Conservation (phyloP, 2,113 vertebrate genomes). For the Eupsittula cactorum region DNA sequence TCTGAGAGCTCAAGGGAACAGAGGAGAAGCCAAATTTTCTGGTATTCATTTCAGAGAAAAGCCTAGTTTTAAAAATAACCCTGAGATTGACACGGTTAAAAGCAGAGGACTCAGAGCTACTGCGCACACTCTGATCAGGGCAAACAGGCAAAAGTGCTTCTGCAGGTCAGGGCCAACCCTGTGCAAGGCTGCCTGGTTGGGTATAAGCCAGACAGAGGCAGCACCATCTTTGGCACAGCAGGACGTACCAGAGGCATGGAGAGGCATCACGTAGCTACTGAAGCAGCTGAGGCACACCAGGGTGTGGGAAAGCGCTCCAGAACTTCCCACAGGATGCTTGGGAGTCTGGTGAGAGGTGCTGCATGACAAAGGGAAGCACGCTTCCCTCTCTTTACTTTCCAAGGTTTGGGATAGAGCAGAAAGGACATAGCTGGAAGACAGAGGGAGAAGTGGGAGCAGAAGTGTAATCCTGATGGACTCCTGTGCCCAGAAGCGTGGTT, state of each 20-base stretch:
- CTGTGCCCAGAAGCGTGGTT: not conserved
- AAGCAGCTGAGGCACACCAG: not conserved
- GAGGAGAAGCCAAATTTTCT: not conserved
- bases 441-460: not conserved
- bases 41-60: not conserved
- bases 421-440: not conserved
- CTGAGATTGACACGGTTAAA: not conserved
- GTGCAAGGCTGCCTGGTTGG: not conserved
- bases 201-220: not conserved
- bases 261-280: not conserved
- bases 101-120: not conserved
- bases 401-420: not conserved
- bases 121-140: not conserved
- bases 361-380: not conserved
- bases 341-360: not conserved
- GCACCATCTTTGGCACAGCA: not conserved
- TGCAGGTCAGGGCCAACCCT: not conserved
- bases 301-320: not conserved
- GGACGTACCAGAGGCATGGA: fast-evolving
- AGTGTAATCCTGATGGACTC: not conserved
- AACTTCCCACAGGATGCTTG: not conserved
- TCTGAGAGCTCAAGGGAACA: not conserved
- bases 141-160: fast-evolving
- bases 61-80: not conserved
- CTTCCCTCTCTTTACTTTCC: not conserved